phyloP scores from a whole-genome alignment of 1,140 invertebrate genomes.

The Micrasema longulum region DNA sequence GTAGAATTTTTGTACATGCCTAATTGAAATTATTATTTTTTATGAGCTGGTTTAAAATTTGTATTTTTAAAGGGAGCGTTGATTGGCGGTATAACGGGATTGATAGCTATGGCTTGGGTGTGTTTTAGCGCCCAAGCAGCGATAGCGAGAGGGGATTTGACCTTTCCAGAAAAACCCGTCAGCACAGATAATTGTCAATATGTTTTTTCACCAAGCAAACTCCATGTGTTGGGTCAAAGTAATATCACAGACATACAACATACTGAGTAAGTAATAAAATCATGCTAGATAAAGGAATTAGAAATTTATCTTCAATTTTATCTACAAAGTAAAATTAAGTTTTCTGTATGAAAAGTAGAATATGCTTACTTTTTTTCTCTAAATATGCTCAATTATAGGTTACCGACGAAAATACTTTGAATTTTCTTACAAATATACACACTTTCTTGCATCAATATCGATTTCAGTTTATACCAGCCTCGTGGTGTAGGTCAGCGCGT shows the following conservation, averaged over 20 bases:
- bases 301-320: no score
- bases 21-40: background rate
- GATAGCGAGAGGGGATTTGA: constrained; percentile 71
- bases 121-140: constrained; percentile 82
- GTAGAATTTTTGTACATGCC: background rate
- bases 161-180: constrained; percentile 74
- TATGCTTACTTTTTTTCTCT: no score
- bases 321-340: no score
- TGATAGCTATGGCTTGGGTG: constrained; percentile 85
- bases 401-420: no score
- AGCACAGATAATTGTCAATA: constrained; percentile 81
- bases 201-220: constrained; percentile 56
- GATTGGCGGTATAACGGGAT: constrained; percentile 77
- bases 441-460: no score
- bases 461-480: no score
- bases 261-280: constrained; percentile 28
- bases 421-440: no score
- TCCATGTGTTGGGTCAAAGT: constrained; percentile 45
- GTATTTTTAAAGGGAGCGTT: constrained; percentile 78
- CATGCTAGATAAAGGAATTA: no score
- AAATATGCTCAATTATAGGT: no score
- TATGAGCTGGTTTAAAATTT: background rate
- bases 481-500: no score
- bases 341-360: no score
- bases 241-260: constrained; percentile 38